Conservation (phyloP, 2,888 invertebrate genomes). For the Apodemia duryi region DNA sequence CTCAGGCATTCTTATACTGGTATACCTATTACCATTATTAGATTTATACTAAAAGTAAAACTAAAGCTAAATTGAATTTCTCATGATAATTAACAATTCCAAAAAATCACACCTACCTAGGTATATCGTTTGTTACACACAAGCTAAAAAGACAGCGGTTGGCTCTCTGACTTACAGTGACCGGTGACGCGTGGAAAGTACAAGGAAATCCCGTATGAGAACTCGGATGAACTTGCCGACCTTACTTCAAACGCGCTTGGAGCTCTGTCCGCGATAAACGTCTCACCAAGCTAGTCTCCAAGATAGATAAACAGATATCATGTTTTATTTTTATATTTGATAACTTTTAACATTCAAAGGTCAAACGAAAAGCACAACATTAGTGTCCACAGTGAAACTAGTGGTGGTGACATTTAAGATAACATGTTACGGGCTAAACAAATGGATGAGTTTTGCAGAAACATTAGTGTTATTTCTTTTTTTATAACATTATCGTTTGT, state of each 20-base stretch:
- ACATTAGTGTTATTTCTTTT: background rate
- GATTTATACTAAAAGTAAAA: background rate
- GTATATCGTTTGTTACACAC: background rate
- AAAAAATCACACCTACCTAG: background rate
- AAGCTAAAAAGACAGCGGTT: background rate
- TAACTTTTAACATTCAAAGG: conserved; percentile 13
- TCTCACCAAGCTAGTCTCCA: background rate
- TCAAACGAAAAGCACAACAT: background rate
- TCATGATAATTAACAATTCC: background rate
- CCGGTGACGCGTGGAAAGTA: conserved; percentile 26
- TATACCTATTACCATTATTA: no score
- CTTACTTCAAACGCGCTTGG: conserved; percentile 20
- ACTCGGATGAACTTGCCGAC: conserved; percentile 23
- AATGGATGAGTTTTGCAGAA: conserved; percentile 9
- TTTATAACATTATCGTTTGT: background rate
- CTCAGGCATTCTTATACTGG: no score
- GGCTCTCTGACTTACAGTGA: background rate
- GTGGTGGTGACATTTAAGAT: background rate
- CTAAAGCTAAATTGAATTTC: background rate
- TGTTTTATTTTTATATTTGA: conserved; percentile 14
- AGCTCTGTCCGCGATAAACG: background rate
- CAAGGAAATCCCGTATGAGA: conserved; percentile 26
- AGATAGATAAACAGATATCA: background rate
- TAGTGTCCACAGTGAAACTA: background rate
- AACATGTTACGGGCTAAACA: background rate